Percentiles rank a stretch among this genome's conserved stretches.
Conservation (phyloP, 2,113 vertebrate genomes). For the Panthera tigris region DNA sequence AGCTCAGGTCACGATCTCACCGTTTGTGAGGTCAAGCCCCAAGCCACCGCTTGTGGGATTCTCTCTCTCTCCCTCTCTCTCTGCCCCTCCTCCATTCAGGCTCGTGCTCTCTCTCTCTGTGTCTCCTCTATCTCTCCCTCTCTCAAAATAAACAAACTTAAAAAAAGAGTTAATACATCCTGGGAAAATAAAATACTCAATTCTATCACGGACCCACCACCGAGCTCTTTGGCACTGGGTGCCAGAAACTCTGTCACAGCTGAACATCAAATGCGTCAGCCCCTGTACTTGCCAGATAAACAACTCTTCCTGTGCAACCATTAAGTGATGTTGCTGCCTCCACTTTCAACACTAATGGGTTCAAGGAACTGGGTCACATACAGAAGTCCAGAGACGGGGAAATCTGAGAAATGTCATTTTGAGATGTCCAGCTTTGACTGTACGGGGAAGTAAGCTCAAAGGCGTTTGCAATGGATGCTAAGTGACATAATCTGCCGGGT, state of each 20-base stretch:
- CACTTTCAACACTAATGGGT: background rate
- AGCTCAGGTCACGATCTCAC: no score
- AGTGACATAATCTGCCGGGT: background rate
- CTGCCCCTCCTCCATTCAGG: no score
- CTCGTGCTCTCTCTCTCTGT: no score
- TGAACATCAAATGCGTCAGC: background rate
- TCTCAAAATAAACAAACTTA: no score
- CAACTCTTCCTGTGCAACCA: background rate
- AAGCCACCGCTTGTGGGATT: no score
- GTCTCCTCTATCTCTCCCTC: no score
- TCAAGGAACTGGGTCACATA: constrained; percentile 15
- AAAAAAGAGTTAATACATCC: background rate
- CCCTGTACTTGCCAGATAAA: background rate
- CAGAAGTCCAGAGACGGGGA: background rate
- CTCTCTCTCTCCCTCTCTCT: no score
- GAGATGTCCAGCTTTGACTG: background rate
- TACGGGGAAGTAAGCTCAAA: background rate
- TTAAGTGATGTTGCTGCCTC: background rate
- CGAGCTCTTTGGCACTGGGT: background rate
- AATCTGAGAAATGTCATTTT: background rate
- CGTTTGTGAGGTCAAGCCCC: no score
- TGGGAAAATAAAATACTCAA: background rate
- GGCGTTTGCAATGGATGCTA: background rate
- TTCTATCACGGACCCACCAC: background rate
- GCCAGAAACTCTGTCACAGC: background rate